phyloP scores from a whole-genome alignment of 2,113 vertebrate species.

The Gila orcuttii region DNA sequence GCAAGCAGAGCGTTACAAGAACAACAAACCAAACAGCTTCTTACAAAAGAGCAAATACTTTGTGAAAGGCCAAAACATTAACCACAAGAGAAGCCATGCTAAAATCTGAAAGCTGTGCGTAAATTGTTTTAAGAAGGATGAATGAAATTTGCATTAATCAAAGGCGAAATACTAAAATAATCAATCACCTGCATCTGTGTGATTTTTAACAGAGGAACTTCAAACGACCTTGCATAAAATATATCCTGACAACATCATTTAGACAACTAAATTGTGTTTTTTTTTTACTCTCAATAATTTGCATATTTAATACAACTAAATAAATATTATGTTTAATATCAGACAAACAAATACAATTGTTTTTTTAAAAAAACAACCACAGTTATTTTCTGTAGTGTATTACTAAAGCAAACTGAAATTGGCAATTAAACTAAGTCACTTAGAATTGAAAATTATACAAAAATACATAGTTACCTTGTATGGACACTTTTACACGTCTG shows the following conservation, averaged over 20 bases:
- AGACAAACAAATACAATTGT: not conserved
- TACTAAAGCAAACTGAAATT: not conserved
- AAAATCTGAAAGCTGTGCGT: not conserved
- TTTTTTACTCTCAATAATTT: not conserved
- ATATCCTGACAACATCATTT: not conserved
- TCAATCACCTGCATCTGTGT: not conserved
- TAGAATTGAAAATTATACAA: not conserved
- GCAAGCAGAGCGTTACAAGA: not conserved
- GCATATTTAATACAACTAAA: not conserved
- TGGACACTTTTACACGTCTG: slow-evolving; percentile 62
- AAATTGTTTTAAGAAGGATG: not conserved
- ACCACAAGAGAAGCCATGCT: not conserved
- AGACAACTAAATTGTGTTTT: not conserved
- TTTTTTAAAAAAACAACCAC: not conserved
- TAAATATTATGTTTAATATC: not conserved
- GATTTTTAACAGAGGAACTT: not conserved
- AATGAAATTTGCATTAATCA: not conserved
- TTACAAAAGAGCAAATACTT: not conserved
- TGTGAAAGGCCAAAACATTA: not conserved
- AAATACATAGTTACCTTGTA: slow-evolving; percentile 65
- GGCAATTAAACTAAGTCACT: not conserved
- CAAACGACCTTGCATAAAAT: not conserved
- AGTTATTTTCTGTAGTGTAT: no score
- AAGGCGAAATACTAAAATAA: not conserved
- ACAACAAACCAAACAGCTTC: not conserved